Base-by-base conservation (phyloP, 1,140 invertebrate species). In the Hyles vespertilio region DNA sequence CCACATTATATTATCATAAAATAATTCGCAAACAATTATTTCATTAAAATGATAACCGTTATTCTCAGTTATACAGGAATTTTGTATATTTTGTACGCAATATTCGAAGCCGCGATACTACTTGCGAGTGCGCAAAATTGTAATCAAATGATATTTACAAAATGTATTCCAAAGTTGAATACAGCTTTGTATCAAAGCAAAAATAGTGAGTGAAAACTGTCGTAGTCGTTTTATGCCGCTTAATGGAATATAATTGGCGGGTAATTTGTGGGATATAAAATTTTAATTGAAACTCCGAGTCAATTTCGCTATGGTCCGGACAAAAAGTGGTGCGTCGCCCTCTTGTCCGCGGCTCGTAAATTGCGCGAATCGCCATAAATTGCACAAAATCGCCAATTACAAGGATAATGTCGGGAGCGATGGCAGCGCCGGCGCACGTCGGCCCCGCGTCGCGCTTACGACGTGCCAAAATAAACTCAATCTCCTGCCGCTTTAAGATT, bases 271-370 rank as follows among this genome's bases (percentile, higher is more conserved):
- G 63, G 68, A 79, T 68, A 82, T 87, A 78, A 79, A 82, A 82
- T 81, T 84, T 87, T 84, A 87, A 84, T 84, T 84, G 71, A 87
- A 87, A 79, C 65, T 47, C 67, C 43, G 74, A 71, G 52, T 67
- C 69, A 74, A 81, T 81, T 81, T 79, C 60, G 61, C 69, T 60
- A 66, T 55, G 53, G 72, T 58, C 72, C 36, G 36, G 36, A 40
- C 36, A 40, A 73, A 70, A 67, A 73, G 64, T 55, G 51, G 32
- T 52, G 53, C 63, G 72, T 84, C 75, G 76, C 69, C 76, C 79
- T 77, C 79, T 81, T 84, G 81, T 82, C 79, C 74, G 79, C 74
- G 82, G 82, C 69, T 81, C 82, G 79, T 84, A 87, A 87, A 87
- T 85, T 85, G 74, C 74, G 62, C 59, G 70, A 72, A 79, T 84